Conservation (phyloP, 2,888 invertebrate genomes). For the Agrilus biguttatus region DNA sequence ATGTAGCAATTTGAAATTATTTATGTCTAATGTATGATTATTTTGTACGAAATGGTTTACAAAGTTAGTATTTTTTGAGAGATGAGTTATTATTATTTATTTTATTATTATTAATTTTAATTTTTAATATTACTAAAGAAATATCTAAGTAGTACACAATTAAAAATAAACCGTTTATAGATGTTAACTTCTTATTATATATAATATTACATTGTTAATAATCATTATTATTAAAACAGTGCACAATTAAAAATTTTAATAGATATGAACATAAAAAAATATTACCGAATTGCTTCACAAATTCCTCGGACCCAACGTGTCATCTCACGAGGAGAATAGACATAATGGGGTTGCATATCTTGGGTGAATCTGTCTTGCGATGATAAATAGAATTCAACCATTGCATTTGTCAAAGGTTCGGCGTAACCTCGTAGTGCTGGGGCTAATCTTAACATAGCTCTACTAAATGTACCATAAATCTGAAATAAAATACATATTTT, state of each 20-base stretch:
- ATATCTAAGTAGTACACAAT: no score
- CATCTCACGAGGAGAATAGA: conserved; percentile 98
- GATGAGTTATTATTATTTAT: no score
- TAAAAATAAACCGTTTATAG: no score
- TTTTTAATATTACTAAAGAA: no score
- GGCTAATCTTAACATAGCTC: conserved; percentile 93
- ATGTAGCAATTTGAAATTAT: no score
- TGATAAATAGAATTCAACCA: conserved; percentile 95
- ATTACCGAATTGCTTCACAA: conserved; percentile 81
- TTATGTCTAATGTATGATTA: no score
- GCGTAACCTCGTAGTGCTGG: conserved; percentile 85
- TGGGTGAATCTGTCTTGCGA: conserved; percentile 98
- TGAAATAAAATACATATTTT: conserved; percentile 22
- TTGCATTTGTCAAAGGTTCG: conserved; percentile 93
- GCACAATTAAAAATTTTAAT: neutral
- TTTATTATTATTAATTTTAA: no score
- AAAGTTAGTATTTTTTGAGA: no score
- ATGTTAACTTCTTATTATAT: no score
- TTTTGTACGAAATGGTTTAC: no score
- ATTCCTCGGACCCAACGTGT: conserved; percentile 99
- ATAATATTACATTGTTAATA: no score
- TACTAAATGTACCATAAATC: conserved; percentile 97
- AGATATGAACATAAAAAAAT: neutral
- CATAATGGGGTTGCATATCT: conserved; percentile 99
- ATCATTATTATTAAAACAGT: neutral